Base-by-base conservation (phyloP, 1,140 invertebrate genomes). In the Drosophila fuyamai region DNA sequence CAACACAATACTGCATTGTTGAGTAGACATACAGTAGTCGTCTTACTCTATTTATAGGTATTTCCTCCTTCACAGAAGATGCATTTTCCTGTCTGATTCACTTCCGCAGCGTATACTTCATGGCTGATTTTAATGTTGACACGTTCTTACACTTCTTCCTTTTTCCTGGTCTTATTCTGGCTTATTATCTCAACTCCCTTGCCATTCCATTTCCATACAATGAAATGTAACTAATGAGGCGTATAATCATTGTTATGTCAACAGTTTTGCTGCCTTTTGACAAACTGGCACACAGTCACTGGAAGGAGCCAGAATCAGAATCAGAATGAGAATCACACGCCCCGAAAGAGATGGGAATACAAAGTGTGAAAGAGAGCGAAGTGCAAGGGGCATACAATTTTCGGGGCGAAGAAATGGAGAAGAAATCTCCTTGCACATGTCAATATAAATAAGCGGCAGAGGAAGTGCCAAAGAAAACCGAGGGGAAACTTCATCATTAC, bases 161-260 rank as follows among this genome's bases (percentile, higher is more conserved):
- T 44, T 41, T 62, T 53, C 29, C 60, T 66, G 60, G 48, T 18
- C 47, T 35, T 50, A 53, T 68, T 53, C 47, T 12, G 56, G 70
- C 70, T 73, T 73, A 73, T 73, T 72, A 73, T 72, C 47, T 35
- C 55, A 16, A 44, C 46, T 72, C 67, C 41, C 32, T 70, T 60
- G 70, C 67, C 72, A 76, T 65, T 67, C 67, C 72, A 76, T 65
- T 74, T 48, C 68, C 46, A 57, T 48, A 44, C 47, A 36, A 53
- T 36, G 61, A 79, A 78, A 89, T 90, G 81, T 89, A 83, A 84
- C 84, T 89, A 89, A 89, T 89, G 84, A 89, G 84, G 80, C 84
- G 85, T 90, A 89, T 89, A 89, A 89, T 89, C 84, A 89, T 89
- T 90, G 84, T 89, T 89, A 90, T 89, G 84, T 89, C 84, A 89